Evolutionary conservation across 1,140 invertebrate species (phyloP).

Genomic region (Elysia chlorotica): DNA sequence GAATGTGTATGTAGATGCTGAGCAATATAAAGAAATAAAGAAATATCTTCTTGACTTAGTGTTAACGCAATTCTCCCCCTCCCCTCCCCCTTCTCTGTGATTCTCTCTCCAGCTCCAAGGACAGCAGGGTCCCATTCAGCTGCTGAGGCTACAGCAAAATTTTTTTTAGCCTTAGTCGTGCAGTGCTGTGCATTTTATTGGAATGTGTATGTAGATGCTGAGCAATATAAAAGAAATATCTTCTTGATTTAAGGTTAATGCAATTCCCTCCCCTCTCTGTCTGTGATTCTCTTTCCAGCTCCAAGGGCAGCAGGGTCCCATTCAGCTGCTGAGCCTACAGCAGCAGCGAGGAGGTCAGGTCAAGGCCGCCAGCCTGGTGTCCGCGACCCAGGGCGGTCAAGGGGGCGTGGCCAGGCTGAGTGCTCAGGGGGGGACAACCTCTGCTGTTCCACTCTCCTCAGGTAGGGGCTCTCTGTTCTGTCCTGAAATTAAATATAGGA

Average conservation of each 20-base stretch:
- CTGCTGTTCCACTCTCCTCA: slow-evolving; percentile 31
- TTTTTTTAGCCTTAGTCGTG: background rate
- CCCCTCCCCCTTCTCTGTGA: no score
- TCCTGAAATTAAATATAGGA: background rate
- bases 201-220: background rate
- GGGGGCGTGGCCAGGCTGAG: slow-evolving; percentile 14
- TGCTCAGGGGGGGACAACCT: slow-evolving; percentile 16
- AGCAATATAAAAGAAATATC: background rate
- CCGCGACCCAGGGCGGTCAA: slow-evolving; percentile 16
- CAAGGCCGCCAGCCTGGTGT: slow-evolving; percentile 19
- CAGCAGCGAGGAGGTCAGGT: slow-evolving; percentile 27
- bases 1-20: background rate
- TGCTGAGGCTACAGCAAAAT: slow-evolving; percentile 63
- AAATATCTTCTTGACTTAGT: background rate
- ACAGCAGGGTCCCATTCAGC: slow-evolving; percentile 56
- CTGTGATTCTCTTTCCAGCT: no score
- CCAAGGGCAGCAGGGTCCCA: slow-evolving; percentile 41
- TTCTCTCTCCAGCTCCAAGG: slow-evolving; percentile 28
- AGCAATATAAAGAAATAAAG: background rate
- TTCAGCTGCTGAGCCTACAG: slow-evolving; percentile 32
- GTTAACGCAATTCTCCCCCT: background rate
- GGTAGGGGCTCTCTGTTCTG: slow-evolving; percentile 10
- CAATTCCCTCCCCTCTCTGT: no score
- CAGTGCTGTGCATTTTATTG: background rate
- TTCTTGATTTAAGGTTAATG: background rate